Conservation (phyloP, 2,888 invertebrate genomes). For the Ectropis crepuscularia region DNA sequence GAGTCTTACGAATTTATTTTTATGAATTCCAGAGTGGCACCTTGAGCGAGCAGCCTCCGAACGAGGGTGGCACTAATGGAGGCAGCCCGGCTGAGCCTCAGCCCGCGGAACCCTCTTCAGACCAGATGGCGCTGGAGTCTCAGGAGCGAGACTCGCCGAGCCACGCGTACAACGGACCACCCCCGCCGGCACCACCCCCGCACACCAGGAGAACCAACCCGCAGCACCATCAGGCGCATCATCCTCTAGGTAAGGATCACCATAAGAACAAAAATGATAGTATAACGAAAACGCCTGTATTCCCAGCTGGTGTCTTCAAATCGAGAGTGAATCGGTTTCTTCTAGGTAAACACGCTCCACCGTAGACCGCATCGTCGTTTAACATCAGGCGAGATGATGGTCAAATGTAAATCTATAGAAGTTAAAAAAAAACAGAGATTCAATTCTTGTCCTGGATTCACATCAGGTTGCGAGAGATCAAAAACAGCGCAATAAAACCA, state of each 20-base stretch:
- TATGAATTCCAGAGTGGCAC: constrained; percentile 71
- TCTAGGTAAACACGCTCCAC: no score
- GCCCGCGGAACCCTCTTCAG: constrained; percentile 82
- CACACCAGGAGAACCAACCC: constrained; percentile 91
- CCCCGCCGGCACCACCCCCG: constrained; percentile 86
- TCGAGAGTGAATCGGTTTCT: no score
- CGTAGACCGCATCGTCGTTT: no score
- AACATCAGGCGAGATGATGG: no score
- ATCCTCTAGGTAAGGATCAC: constrained; percentile 67
- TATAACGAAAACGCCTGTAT: no score
- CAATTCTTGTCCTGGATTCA: no score
- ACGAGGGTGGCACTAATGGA: constrained; percentile 82
- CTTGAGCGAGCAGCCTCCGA: constrained; percentile 73
- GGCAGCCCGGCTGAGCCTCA: constrained; percentile 80
- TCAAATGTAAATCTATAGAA: no score
- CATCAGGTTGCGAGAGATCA: no score
- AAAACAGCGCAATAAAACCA: no score
- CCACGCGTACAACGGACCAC: constrained; percentile 81
- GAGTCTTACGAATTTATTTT: not conserved
- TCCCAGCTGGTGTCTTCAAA: no score
- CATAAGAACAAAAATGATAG: not conserved
- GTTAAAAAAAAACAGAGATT: no score
- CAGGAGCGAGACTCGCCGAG: constrained; percentile 86
- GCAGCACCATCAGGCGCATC: constrained; percentile 86
- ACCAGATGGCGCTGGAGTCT: constrained; percentile 90